Evolutionary conservation across 2,888 invertebrate genomes (phyloP).

Genomic region (Luperina testacea): DNA sequence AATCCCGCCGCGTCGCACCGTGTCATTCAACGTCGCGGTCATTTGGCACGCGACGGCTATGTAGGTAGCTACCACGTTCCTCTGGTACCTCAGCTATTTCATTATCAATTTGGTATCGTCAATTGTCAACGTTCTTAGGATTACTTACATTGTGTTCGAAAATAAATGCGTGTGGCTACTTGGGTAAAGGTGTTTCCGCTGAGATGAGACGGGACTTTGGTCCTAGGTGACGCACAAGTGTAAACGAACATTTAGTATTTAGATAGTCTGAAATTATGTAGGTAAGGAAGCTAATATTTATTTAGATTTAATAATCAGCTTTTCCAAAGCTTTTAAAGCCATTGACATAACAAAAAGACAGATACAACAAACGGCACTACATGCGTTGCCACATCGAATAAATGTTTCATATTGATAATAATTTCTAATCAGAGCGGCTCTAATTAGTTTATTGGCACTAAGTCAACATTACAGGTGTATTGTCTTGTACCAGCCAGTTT

Average conservation of each 20-base stretch:
- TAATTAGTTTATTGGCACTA: constrained; percentile 51
- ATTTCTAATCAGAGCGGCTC: constrained; percentile 31
- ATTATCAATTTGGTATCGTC: constrained; percentile 58
- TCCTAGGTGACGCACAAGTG: not conserved
- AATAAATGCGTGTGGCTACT: constrained; percentile 40
- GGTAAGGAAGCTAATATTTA: not conserved
- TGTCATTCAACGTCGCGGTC: constrained; percentile 55
- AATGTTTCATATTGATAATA: constrained; percentile 35
- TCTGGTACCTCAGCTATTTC: constrained; percentile 32
- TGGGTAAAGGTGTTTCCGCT: not conserved
- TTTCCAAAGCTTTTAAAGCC: not conserved
- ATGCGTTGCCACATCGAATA: constrained; percentile 1
- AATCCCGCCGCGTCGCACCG: constrained; percentile 45
- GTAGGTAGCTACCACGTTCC: constrained; percentile 25
- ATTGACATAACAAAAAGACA: not conserved
- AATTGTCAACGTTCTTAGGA: constrained; percentile 57
- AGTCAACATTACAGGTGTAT: constrained; percentile 57
- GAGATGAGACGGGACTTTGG: constrained; percentile 1
- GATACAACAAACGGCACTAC: not conserved
- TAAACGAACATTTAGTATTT: not conserved
- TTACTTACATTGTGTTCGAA: constrained; percentile 47
- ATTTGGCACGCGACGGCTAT: constrained; percentile 48
- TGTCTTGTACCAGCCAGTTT: constrained; percentile 42
- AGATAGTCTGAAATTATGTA: not conserved
- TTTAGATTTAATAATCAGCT: not conserved